These are phyloP conservation scores for Melipona quadrifasciata DNA, from an alignment of 1,140 invertebrate species.

Conservation along the genomic window DNA sequence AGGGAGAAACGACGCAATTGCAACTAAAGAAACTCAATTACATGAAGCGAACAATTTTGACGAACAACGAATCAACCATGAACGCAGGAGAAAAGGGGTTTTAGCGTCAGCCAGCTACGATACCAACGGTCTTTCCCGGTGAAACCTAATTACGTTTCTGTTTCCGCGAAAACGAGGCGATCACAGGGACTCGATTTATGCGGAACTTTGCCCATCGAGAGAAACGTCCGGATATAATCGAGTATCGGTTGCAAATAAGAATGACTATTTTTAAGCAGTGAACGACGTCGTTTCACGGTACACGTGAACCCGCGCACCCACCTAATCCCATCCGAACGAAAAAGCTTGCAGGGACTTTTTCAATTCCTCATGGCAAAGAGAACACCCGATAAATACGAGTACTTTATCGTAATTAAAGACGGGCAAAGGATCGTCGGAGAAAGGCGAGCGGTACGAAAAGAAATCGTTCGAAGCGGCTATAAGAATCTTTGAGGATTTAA, in stretches of 20 bases:
- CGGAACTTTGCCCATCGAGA: conserved; percentile 5
- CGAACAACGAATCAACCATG: conserved; percentile 8
- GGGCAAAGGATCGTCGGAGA: conserved; percentile 11
- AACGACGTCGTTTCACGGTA: conserved; percentile 5
- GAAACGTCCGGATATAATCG: neutral
- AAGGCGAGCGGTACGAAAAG: conserved; percentile 10
- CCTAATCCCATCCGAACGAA: conserved; percentile 11
- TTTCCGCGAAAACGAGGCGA: neutral
- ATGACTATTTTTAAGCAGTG: conserved; percentile 48
- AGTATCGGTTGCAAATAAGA: conserved; percentile 41
- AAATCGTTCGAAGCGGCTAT: conserved; percentile 9
- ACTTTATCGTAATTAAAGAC: conserved; percentile 58
- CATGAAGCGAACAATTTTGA: conserved; percentile 28
- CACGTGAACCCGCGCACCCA: neutral
- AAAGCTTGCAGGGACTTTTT: conserved; percentile 62
- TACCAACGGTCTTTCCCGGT: neutral
- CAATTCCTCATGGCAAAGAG: conserved; percentile 64
- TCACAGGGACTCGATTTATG: conserved; percentile 12
- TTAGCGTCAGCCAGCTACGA: neutral
- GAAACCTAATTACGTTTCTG: conserved; percentile 14
- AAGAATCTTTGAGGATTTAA: conserved; percentile 38
- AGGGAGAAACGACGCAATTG: neutral
- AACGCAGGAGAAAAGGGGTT: neutral
- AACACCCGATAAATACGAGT: conserved; percentile 60
- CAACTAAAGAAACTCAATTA: conserved; percentile 20